These are phyloP conservation scores for Lepisosteus osseus DNA, from an alignment of 2,113 vertebrate species.

Conservation along the genomic window DNA sequence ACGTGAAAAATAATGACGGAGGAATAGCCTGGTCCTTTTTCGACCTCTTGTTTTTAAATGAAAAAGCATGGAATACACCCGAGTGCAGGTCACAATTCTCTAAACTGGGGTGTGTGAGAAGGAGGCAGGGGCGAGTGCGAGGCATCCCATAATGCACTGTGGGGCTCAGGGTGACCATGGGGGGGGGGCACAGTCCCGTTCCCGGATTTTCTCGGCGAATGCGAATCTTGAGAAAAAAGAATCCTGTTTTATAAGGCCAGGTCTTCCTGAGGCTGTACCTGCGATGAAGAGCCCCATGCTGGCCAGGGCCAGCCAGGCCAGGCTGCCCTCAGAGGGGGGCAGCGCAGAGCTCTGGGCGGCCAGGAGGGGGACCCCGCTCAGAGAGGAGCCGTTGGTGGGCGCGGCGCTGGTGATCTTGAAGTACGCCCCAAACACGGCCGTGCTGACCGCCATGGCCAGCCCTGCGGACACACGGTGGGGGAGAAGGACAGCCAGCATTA, in stretches of 20 bases:
- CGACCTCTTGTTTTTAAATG: too few relatives aligned
- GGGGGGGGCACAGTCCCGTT: too few relatives aligned
- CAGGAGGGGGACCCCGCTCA: slow-evolving; percentile 1
- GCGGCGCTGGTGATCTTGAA: slow-evolving; percentile 66
- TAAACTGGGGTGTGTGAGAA: too few relatives aligned
- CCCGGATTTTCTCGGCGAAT: too few relatives aligned
- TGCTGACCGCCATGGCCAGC: slow-evolving; percentile 77
- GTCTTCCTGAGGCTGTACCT: slow-evolving; percentile 57
- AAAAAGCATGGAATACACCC: too few relatives aligned
- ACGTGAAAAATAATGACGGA: too few relatives aligned
- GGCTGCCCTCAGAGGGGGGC: slow-evolving; percentile 24
- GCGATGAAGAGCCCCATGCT: slow-evolving; percentile 84
- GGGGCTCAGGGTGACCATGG: too few relatives aligned
- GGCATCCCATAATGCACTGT: neutral
- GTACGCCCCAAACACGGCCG: slow-evolving; percentile 76
- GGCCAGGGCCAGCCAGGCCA: slow-evolving; percentile 80
- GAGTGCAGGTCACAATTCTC: too few relatives aligned
- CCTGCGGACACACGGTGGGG: slow-evolving; percentile 55
- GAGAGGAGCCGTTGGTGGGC: slow-evolving; percentile 46
- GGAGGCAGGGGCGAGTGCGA: too few relatives aligned
- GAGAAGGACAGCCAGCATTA: neutral
- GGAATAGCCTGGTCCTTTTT: too few relatives aligned
- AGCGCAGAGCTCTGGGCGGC: slow-evolving; percentile 1
- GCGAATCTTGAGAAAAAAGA: too few relatives aligned
- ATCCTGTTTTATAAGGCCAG: rapidly evolving